These are phyloP conservation scores for Anthophora plumipes DNA, from an alignment of 2,888 invertebrate species.

Conservation along the genomic window DNA sequence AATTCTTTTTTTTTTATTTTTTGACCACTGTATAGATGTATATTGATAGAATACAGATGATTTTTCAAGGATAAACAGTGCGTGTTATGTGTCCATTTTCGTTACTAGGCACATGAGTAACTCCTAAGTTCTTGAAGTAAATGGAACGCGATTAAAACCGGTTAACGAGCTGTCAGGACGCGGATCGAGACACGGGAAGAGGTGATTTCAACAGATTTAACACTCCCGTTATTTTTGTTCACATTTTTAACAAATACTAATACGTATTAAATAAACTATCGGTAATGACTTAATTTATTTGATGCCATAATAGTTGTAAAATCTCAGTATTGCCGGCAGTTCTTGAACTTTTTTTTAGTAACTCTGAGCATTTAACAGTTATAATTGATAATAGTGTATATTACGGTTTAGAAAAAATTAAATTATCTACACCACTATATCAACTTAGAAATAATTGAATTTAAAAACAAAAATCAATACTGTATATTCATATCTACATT, in stretches of 20 bases:
- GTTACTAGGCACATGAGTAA: constrained; percentile 19
- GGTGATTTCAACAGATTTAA: constrained; percentile 33
- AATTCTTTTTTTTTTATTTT: not conserved
- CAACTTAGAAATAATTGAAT: too few relatives aligned
- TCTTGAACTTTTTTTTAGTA: not conserved
- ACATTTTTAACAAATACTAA: not conserved
- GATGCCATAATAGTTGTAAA: not conserved
- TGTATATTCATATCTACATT: too few relatives aligned
- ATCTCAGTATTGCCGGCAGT: too few relatives aligned
- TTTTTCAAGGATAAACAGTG: constrained; percentile 2
- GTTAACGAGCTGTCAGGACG: constrained; percentile 62
- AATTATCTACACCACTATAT: too few relatives aligned
- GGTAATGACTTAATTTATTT: not conserved
- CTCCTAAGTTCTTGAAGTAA: constrained; percentile 66
- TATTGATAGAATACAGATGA: not conserved
- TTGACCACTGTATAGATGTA: too few relatives aligned
- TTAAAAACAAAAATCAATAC: too few relatives aligned
- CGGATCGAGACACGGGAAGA: constrained; percentile 41
- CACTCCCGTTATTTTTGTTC: constrained; percentile 13
- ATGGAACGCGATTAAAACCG: constrained; percentile 70
- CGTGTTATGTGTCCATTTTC: constrained; percentile 25
- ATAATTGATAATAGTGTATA: too few relatives aligned
- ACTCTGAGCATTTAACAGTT: not conserved
- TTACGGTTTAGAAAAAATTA: too few relatives aligned
- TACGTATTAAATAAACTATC: not conserved